A percentile compares a stretch with the other conserved stretches of the same genome.
Evolutionary conservation across 2,888 invertebrate species (phyloP).

Genomic region (Nomada fucata): DNA sequence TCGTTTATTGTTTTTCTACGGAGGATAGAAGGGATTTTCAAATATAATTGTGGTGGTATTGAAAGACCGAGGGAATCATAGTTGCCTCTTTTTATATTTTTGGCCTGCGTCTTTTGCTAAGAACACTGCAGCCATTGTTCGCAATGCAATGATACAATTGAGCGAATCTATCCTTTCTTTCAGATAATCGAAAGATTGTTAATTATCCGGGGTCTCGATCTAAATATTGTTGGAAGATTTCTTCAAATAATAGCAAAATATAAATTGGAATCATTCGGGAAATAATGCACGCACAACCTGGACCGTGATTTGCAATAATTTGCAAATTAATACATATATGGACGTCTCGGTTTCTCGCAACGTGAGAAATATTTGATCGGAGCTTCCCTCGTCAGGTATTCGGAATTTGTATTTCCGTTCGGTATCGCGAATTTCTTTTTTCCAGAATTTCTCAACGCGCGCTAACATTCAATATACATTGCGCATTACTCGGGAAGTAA

Average conservation of each 20-base stretch:
- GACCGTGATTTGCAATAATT: not conserved
- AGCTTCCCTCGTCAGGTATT: too few species aligned
- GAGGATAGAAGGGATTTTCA: too few species aligned
- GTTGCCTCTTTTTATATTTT: too few species aligned
- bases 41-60: too few species aligned
- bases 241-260: not conserved
- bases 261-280: not conserved
- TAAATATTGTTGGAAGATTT: not conserved
- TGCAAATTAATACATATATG: not conserved
- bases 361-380: not conserved
- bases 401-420: too few species aligned
- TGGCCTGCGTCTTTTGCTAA: not conserved
- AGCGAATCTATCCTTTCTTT: not conserved
- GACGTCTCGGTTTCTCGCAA: not conserved
- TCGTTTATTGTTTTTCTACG: too few species aligned
- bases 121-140: not conserved
- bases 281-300: not conserved
- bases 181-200: not conserved
- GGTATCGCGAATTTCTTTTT: too few species aligned
- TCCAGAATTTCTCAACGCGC: too few species aligned
- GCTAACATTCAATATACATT: too few species aligned
- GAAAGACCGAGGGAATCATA: too few species aligned
- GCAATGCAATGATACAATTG: not conserved
- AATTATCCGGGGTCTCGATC: not conserved
- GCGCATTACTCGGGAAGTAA: not conserved